Conservation (phyloP, 37 sponge, comb jelly and placozoan genomes). For the Amphimedon queenslandica region DNA sequence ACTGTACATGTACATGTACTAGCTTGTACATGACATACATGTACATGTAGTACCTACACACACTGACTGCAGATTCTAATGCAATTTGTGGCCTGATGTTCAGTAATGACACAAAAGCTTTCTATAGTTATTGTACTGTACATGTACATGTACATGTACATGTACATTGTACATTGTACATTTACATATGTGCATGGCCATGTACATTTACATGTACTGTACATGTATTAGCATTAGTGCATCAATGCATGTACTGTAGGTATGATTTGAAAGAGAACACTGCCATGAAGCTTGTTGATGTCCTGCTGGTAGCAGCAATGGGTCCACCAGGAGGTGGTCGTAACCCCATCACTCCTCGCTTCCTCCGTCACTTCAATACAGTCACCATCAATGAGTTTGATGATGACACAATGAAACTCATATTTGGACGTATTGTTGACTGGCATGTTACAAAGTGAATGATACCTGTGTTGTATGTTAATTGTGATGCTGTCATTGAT, state of each 20-base stretch:
- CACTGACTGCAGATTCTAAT: background rate
- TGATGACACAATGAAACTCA: conserved; percentile 79
- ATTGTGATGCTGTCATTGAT: too few relatives aligned
- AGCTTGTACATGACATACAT: too few relatives aligned
- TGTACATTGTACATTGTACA: too few relatives aligned
- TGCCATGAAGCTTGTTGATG: conserved; percentile 86
- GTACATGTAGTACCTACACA: background rate
- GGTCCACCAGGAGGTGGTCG: conserved; percentile 98
- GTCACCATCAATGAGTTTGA: conserved; percentile 95
- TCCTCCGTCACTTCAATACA: conserved; percentile 93
- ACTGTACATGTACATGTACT: too few relatives aligned
- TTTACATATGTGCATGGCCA: too few relatives aligned
- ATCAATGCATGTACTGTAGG: background rate
- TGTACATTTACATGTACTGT: background rate
- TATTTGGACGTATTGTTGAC: conserved; percentile 83
- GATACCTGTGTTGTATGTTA: background rate
- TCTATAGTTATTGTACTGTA: too few relatives aligned
- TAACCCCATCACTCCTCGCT: conserved; percentile 92
- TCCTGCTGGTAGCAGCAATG: conserved; percentile 90
- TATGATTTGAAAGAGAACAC: conserved; percentile 73
- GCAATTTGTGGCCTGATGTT: too few relatives aligned
- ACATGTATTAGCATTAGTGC: background rate
- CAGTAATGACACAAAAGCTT: too few relatives aligned
- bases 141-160: too few relatives aligned
- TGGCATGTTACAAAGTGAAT: conserved; percentile 86